Evolutionary conservation across 64 coral and sea anemone genomes (phyloP), one percentile per base, ranked within the genome.

Genomic region (Anthopleura sola): DNA sequence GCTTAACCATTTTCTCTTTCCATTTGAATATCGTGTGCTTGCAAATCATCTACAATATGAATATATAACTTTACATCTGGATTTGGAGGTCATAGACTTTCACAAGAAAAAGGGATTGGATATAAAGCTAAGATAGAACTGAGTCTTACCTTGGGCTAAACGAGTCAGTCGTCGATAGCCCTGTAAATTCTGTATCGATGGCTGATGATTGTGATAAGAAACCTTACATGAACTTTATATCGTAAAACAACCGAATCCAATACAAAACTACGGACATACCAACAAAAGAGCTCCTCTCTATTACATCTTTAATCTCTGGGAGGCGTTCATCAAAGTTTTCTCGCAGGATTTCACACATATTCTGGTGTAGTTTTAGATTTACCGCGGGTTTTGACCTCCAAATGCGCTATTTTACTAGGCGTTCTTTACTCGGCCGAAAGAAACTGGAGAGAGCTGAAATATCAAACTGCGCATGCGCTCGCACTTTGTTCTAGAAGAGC

Each of bases 151-250:
- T 89, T 50, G 83, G 92, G 20, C 87, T 85, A 28, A 58, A 76
- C n/a, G 82, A 55, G 24, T 94, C 93, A 85, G 66, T 92, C 34
- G 85, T 84, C 33, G 87, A 75, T 13, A 99, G 78, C 34, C 97
- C 97, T 44, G 97, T 99, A 55, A 99, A 99, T 21, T 99, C 97
- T 82, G 97, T 88, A 80, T 99, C 97, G 48, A 99, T 95, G 55
- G 97, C 97, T 99, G 13, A 36, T 64, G 36, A 81, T 20, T 3
- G 64, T 32, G 24, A 9, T 53, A 76, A 75, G 37, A 62, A 26
- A 49, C 8, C 37, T 60, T 68, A 2, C 15, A 53, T 32, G 33
- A 57, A 60, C 11, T 62, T 28, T 28, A 12, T 62, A n/a, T 26
- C 11, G 21, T 10, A 62, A 24, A 26, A 26, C 6, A 62, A 62